Evolutionary conservation across 2,888 invertebrate species (phyloP).

Genomic region (Eristalis arbustorum): DNA sequence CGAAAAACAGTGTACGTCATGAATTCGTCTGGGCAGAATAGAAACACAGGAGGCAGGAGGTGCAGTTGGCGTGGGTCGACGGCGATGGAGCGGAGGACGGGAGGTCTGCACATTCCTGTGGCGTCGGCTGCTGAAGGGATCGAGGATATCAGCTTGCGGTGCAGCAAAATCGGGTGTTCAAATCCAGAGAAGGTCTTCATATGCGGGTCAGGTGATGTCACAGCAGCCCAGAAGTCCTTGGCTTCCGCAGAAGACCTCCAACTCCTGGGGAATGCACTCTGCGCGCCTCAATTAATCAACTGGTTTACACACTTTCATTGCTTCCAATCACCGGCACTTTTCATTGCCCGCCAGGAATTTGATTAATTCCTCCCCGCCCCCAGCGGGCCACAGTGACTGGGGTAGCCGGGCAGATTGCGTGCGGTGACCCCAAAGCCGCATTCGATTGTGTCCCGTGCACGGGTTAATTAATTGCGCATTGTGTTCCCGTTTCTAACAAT

Average conservation of each 20-base stretch:
- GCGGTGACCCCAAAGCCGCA: slow-evolving; percentile 28
- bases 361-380: slow-evolving; percentile 10
- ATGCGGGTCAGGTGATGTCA: too few relatives aligned
- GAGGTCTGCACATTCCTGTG: neutral
- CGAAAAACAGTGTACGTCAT: slow-evolving; percentile 40
- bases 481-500: slow-evolving; percentile 32
- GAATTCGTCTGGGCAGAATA: slow-evolving; percentile 64
- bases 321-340: slow-evolving; percentile 4
- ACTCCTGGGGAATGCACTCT: neutral
- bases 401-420: slow-evolving; percentile 4
- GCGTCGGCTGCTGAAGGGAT: neutral
- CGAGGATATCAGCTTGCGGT: neutral
- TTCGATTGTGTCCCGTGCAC: slow-evolving; percentile 40
- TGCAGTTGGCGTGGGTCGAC: neutral
- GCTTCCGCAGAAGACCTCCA: too few relatives aligned
- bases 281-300: slow-evolving; percentile 1
- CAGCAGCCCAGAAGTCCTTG: too few relatives aligned
- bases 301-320: slow-evolving; percentile 5
- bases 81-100: neutral
- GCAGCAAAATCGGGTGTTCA: neutral
- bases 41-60: slow-evolving; percentile 50
- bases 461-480: slow-evolving; percentile 57
- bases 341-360: slow-evolving; percentile 21
- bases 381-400: neutral
- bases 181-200: too few relatives aligned